A percentile compares a stretch with the other conserved stretches of the same genome.
Conservation (phyloP, 2,113 vertebrate species). For the cattle (Bos taurus) region ARS-UCD2.0 NC_037329.1:66009501-66010000, state of each 20-base stretch:
- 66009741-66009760: neutral
- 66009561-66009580: slow-evolving; percentile 62
- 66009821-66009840: neutral
- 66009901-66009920: neutral
- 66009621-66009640: slow-evolving; percentile 64
- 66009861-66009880: neutral
- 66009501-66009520: slow-evolving; percentile 56
- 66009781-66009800: neutral
- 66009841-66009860: neutral
- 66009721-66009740: neutral
- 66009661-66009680: slow-evolving; percentile 49
- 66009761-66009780: neutral
- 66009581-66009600: slow-evolving; percentile 60
- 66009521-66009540: slow-evolving; percentile 56
- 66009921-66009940: neutral
- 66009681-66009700: neutral
- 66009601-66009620: slow-evolving; percentile 61
- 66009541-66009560: slow-evolving; percentile 70
- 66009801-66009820: neutral
- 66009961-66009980: neutral
- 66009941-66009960: neutral
- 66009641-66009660: slow-evolving; percentile 62
- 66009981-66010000: neutral
- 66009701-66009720: neutral
- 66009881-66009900: neutral